Evolutionary conservation across 2,797 vertebrate genomes (phyloP).

Genomic region (Phrynocephalus forsythii): DNA sequence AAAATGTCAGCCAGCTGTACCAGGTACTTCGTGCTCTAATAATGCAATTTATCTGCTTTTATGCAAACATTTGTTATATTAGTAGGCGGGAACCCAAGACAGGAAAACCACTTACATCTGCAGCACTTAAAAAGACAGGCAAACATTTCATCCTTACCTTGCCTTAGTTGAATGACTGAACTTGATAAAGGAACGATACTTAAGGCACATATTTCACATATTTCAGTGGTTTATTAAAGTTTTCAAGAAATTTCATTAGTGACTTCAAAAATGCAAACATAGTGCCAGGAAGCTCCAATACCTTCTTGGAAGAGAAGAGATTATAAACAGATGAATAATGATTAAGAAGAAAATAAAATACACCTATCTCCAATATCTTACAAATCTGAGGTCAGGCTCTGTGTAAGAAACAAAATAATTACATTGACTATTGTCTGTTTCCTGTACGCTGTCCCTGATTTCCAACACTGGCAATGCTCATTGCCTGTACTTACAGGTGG

Average conservation of each 20-base stretch:
- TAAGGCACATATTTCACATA: background rate
- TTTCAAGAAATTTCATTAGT: conserved; percentile 4
- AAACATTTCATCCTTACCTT: background rate
- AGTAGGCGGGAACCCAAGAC: conserved; percentile 5
- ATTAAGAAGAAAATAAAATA: background rate
- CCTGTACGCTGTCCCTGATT: background rate
- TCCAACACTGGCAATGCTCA: background rate
- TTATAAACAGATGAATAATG: background rate
- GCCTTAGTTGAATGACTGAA: conserved; percentile 10
- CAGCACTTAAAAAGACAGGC: background rate
- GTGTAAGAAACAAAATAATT: background rate
- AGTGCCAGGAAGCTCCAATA: background rate
- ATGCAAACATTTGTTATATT: conserved; percentile 2
- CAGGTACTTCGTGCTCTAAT: conserved; percentile 41
- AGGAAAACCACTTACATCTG: conserved; percentile 26
- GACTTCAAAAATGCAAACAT: background rate
- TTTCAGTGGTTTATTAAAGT: conserved; percentile 2
- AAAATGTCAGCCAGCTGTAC: background rate
- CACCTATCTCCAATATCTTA: no score
- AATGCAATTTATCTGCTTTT: conserved; percentile 31
- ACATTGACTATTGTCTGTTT: background rate
- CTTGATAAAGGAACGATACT: background rate
- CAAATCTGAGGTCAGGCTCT: background rate
- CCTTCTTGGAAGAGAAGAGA: conserved; percentile 5
- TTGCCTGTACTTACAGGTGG: background rate